These are phyloP conservation scores for Dromius quadrimaculatus DNA, from an alignment of 2,888 invertebrate genomes.

Conservation along the genomic window DNA sequence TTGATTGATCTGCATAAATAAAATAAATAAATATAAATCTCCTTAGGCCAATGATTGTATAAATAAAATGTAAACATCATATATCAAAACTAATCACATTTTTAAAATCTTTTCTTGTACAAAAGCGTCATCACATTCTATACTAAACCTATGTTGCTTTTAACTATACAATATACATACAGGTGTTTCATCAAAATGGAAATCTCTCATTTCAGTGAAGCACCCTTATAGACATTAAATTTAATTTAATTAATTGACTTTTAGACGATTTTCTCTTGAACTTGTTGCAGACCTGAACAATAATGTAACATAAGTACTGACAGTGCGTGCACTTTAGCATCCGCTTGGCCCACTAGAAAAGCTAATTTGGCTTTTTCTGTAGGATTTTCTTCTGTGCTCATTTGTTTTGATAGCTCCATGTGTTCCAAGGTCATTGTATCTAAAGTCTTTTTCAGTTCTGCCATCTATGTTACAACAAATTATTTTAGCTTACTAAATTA, in stretches of 20 bases:
- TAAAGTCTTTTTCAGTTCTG: slow-evolving; percentile 80
- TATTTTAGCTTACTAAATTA: neutral
- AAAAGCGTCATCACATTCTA: slow-evolving; percentile 47
- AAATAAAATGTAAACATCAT: slow-evolving; percentile 29
- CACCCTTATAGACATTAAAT: too few relatives aligned
- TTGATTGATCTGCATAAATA: neutral
- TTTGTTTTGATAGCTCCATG: slow-evolving; percentile 68
- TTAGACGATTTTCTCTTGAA: slow-evolving; percentile 66
- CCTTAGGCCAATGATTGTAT: slow-evolving; percentile 30
- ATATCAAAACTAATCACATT: slow-evolving; percentile 43
- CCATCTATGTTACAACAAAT: slow-evolving; percentile 69
- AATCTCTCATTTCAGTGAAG: neutral
- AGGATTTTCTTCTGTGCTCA: slow-evolving; percentile 64
- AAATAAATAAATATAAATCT: slow-evolving; percentile 29
- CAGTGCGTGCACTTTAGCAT: slow-evolving; percentile 89
- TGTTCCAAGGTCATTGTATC: slow-evolving; percentile 77
- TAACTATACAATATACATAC: slow-evolving; percentile 37
- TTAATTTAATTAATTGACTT: slow-evolving; percentile 37
- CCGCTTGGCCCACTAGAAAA: slow-evolving; percentile 74
- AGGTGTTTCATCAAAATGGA: neutral
- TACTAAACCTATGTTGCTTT: slow-evolving; percentile 21
- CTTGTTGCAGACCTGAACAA: slow-evolving; percentile 92
- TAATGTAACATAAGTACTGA: slow-evolving; percentile 95
- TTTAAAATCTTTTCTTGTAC: slow-evolving; percentile 42
- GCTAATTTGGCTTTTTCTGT: slow-evolving; percentile 67